phyloP scores from a whole-genome alignment of 1,140 invertebrate species.

The Drosophila tsacasi region DNA sequence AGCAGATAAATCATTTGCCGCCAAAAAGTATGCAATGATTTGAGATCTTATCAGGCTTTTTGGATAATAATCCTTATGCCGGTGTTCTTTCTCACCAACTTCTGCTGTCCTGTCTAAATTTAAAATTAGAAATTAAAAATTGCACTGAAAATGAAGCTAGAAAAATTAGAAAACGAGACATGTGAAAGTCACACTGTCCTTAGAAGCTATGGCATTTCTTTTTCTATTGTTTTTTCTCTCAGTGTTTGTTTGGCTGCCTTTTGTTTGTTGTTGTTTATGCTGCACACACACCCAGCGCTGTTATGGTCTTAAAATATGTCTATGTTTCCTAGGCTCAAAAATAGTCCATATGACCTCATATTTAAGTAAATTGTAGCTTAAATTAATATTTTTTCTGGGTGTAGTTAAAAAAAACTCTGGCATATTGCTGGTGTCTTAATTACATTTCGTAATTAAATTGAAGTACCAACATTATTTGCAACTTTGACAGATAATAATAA shows the following conservation, averaged over 20 bases:
- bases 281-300: neutral
- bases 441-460: constrained; percentile 4
- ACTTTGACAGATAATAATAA: neutral
- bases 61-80: neutral
- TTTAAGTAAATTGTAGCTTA: neutral
- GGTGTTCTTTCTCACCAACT: neutral
- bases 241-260: constrained; percentile 20
- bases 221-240: constrained; percentile 19
- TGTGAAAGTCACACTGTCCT: constrained; percentile 10
- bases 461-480: neutral
- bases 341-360: constrained; percentile 2
- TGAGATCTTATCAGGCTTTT: neutral
- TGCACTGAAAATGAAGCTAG: neutral
- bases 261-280: constrained; percentile 27
- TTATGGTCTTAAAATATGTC: neutral
- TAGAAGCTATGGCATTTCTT: constrained; percentile 21
- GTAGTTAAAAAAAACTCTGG: neutral
- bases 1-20: neutral
- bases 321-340: neutral
- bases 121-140: neutral
- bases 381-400: neutral
- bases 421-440: constrained; percentile 1
- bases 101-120: neutral
- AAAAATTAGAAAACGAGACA: neutral
- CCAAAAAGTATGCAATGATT: neutral